Percentiles rank a stretch among this genome's conserved stretches.
phyloP scores from a whole-genome alignment of 2,888 invertebrate species.

The Ditula angustiorana region DNA sequence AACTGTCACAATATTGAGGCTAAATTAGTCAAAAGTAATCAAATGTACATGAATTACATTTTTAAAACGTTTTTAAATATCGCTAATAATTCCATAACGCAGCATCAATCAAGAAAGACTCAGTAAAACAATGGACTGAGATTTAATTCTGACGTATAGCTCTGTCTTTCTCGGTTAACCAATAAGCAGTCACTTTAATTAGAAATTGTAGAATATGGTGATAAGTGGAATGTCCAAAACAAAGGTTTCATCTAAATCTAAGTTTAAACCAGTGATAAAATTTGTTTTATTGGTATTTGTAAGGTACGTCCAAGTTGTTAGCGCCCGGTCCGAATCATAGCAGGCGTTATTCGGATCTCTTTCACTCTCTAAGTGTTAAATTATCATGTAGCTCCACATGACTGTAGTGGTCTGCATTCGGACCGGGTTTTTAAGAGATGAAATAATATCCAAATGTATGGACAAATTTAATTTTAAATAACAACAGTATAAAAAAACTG shows the following conservation, averaged over 20 bases:
- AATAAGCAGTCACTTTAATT: not conserved
- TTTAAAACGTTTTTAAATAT: not conserved
- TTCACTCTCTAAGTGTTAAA: conserved; percentile 51
- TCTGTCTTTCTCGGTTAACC: not conserved
- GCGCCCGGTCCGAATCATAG: conserved; percentile 62
- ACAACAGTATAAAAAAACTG: not conserved
- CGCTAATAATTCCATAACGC: not conserved
- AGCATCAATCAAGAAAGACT: too few relatives aligned
- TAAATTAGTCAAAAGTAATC: not conserved
- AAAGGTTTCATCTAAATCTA: not conserved
- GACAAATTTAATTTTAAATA: not conserved
- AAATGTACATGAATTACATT: not conserved
- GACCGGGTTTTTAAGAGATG: conserved; percentile 10
- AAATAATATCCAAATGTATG: conserved; percentile 21
- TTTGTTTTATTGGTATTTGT: conserved; percentile 41
- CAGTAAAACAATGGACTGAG: not conserved
- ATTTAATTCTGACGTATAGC: too few relatives aligned
- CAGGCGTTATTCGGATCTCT: conserved; percentile 55
- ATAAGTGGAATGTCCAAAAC: not conserved
- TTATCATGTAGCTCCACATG: conserved; percentile 44
- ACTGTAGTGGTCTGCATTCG: conserved; percentile 30
- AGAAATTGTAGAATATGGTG: not conserved
- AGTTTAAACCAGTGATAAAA: not conserved
- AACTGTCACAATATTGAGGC: not conserved
- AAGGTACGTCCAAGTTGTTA: conserved; percentile 39